phyloP scores from a whole-genome alignment of 2,797 vertebrate genomes.

The Gadopsis bispinosus region DNA sequence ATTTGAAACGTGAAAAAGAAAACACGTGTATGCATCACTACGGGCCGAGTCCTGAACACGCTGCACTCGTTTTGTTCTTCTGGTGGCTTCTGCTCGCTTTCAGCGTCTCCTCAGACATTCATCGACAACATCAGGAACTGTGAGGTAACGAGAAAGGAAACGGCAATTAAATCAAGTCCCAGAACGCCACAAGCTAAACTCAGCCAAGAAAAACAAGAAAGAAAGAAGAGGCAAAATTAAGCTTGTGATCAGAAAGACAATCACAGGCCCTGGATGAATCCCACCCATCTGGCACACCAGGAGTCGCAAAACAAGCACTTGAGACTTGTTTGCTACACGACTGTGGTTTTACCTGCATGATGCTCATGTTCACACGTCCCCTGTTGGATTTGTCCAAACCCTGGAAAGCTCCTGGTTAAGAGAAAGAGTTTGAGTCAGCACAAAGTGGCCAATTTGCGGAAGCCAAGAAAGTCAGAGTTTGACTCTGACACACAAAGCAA shows the following conservation, averaged over 20 bases:
- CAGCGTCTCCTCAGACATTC: slow-evolving; percentile 79
- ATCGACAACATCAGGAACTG: slow-evolving; percentile 86
- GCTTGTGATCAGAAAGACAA: not conserved
- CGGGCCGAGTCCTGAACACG: not conserved
- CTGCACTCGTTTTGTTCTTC: slow-evolving; percentile 49
- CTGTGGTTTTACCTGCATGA: slow-evolving; percentile 77
- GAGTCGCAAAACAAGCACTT: not conserved
- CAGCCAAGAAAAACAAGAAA: not conserved
- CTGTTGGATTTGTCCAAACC: slow-evolving; percentile 73
- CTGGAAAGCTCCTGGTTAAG: slow-evolving; percentile 80
- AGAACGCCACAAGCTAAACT: not conserved
- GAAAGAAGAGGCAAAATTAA: not conserved
- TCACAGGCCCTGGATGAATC: not conserved
- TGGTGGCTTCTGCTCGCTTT: not conserved
- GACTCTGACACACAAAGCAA: no score
- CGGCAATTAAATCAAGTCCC: not conserved
- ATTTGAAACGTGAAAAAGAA: slow-evolving; percentile 14
- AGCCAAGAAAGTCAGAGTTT: no score
- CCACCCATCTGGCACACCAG: not conserved
- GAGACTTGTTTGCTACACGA: not conserved
- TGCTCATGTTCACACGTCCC: slow-evolving; percentile 78
- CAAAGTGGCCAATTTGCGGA: not conserved
- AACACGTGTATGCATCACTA: not conserved
- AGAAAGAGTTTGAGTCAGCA: slow-evolving; percentile 13
- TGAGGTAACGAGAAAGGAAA: not conserved